phyloP scores from a whole-genome alignment of 2,113 vertebrate genomes.

The Gymnogyps californianus region DNA sequence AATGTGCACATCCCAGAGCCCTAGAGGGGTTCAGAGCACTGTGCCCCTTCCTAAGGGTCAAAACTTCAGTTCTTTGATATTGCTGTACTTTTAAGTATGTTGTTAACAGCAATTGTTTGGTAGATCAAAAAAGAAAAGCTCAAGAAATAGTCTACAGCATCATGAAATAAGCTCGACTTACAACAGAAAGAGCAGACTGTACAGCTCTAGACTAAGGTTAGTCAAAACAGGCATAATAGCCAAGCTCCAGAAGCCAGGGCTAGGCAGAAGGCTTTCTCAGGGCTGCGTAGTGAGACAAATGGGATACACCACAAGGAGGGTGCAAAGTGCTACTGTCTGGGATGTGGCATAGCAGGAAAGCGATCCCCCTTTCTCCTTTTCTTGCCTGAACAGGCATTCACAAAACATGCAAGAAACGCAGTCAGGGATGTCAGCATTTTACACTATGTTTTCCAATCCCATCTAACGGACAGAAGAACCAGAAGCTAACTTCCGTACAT shows the following conservation, averaged over 20 bases:
- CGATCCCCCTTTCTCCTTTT: background rate
- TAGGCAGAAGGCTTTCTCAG: background rate
- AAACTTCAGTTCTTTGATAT: background rate
- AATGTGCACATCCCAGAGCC: background rate
- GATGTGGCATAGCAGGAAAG: background rate
- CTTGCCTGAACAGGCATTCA: background rate
- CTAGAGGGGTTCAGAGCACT: background rate
- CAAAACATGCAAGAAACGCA: background rate
- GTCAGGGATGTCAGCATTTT: background rate
- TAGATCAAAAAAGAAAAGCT: background rate
- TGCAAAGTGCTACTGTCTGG: background rate
- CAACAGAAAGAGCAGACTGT: background rate
- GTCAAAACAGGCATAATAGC: background rate
- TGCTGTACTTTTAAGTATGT: background rate
- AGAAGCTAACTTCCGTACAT: background rate
- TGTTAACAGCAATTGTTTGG: background rate
- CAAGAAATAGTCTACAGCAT: background rate
- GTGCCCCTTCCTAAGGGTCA: background rate
- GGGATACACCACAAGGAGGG: background rate
- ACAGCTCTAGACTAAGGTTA: background rate
- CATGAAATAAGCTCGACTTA: background rate
- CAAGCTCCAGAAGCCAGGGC: background rate
- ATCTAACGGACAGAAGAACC: background rate
- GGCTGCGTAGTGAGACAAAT: rapidly evolving
- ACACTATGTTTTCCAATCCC: background rate